Evolutionary conservation across 1,140 invertebrate species (phyloP), one percentile per base, ranked within the genome.

Genomic region (Dinothrombium tinctorium): DNA sequence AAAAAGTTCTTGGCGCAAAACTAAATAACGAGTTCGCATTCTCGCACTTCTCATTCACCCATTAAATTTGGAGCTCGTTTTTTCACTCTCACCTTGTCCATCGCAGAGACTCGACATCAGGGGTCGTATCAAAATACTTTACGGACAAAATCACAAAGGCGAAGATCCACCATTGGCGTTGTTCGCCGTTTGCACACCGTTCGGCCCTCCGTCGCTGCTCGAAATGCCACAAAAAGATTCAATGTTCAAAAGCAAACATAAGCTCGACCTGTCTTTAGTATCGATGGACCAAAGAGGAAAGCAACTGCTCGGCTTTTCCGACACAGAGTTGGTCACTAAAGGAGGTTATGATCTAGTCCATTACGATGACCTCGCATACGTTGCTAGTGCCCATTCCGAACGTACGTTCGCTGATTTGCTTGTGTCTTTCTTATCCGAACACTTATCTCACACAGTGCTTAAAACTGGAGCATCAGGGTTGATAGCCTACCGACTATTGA

Each of bases 241-340:
- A 42, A 90, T 92, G 73, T 95, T 98, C 63, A 96, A 96, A 62
- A 90, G 82, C 54, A 96, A 96, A 66, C 92, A 96, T 65, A 94
- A 94, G 58, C 68, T 98, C 39, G 89, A 96, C 61, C 69, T 98
- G 20, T 74, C 79, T 36, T 69, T 94, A 26, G 76, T 95, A 35
- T 92, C 84, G 4, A 94, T 98, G 80, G 92, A 98, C 61, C 82
- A 82, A 66, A 73, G 84, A 52, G 90, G 89, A 19, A 90, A 92
- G 61, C 73, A 87, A 67, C 65, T 95, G 37, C 67, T 96, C 40
- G 87, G 84, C 4, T 92, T 89, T 57, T 76, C 78, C 2, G 89
- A 95, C 55, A 67, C 74, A 1, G 90, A 95, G 55, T 60, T 94
- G 33, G 72, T 77, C 2, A 81, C 79, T 50, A 76, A 86, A 63